These are phyloP conservation scores for Hirudo medicinalis DNA, from an alignment of 1,140 invertebrate genomes.

Conservation along the genomic window DNA sequence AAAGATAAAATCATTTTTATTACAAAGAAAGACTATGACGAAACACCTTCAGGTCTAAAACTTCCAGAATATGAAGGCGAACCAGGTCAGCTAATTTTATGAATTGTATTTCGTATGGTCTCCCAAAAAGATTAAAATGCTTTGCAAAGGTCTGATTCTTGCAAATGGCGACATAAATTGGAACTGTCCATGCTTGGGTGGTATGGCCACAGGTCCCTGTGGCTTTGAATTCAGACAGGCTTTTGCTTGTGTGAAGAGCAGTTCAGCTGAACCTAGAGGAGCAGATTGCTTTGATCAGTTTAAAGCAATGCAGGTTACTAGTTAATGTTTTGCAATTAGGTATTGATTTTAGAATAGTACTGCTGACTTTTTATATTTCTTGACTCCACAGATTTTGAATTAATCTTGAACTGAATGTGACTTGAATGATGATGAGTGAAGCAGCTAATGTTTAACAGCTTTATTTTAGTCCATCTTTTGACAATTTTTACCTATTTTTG, in stretches of 20 bases:
- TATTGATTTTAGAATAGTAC: too few species aligned
- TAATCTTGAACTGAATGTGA: too few species aligned
- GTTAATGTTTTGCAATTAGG: neutral
- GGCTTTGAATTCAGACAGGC: slow-evolving; percentile 79
- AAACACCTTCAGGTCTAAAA: slow-evolving; percentile 56
- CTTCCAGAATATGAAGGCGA: slow-evolving; percentile 37
- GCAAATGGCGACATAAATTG: slow-evolving; percentile 85
- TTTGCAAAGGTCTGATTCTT: slow-evolving; percentile 59
- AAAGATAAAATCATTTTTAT: slow-evolving; percentile 75
- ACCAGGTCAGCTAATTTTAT: slow-evolving; percentile 25
- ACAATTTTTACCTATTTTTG: too few species aligned
- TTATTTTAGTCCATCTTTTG: too few species aligned
- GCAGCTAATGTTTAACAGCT: too few species aligned
- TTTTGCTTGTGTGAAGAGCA: slow-evolving; percentile 87
- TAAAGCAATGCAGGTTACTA: slow-evolving; percentile 62
- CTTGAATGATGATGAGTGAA: too few species aligned
- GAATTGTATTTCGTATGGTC: slow-evolving; percentile 10
- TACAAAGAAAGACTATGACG: slow-evolving; percentile 56
- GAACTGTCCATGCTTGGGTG: slow-evolving; percentile 88
- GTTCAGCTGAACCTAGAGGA: slow-evolving; percentile 60
- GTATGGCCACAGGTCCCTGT: slow-evolving; percentile 87
- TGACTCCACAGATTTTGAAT: too few species aligned
- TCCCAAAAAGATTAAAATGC: slow-evolving; percentile 7
- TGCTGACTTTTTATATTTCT: too few species aligned
- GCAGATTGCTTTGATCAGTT: slow-evolving; percentile 76